These are phyloP conservation scores for Chrysolina americana DNA, from an alignment of 2,888 invertebrate species.

Conservation along the genomic window DNA sequence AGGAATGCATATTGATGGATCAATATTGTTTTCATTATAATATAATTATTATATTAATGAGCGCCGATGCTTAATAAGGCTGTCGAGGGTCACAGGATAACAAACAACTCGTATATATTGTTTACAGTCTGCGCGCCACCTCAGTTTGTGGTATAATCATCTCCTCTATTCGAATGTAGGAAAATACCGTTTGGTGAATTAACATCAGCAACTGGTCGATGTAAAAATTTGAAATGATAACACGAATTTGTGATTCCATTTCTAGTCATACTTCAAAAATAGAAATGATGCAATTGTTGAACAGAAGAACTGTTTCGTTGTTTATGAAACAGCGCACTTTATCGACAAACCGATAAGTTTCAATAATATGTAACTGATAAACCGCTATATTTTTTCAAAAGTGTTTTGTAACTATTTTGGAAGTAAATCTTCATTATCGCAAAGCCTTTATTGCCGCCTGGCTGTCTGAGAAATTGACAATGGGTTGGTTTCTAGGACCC, in stretches of 20 bases:
- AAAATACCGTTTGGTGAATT: background rate
- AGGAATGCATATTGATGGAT: slow-evolving; percentile 30
- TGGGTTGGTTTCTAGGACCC: no score
- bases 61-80: slow-evolving; percentile 28
- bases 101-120: slow-evolving; percentile 21
- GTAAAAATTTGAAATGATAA: slow-evolving; percentile 1
- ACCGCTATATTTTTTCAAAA: background rate
- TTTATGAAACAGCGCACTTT: background rate
- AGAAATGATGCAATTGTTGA: slow-evolving; percentile 11
- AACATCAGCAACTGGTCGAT: background rate
- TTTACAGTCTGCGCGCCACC: slow-evolving; percentile 10
- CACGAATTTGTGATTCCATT: background rate
- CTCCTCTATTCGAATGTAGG: background rate
- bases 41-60: slow-evolving; percentile 29
- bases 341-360: background rate
- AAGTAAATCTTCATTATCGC: no score
- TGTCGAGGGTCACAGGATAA: slow-evolving; percentile 30
- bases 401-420: no score
- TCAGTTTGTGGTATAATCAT: background rate
- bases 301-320: background rate
- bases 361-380: background rate
- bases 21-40: slow-evolving; percentile 31
- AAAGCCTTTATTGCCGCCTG: no score
- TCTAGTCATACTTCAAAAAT: slow-evolving; percentile 1
- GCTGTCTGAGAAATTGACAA: no score